Base-by-base conservation (phyloP, 2,888 invertebrate genomes). In the Nemurella pictetii region DNA sequence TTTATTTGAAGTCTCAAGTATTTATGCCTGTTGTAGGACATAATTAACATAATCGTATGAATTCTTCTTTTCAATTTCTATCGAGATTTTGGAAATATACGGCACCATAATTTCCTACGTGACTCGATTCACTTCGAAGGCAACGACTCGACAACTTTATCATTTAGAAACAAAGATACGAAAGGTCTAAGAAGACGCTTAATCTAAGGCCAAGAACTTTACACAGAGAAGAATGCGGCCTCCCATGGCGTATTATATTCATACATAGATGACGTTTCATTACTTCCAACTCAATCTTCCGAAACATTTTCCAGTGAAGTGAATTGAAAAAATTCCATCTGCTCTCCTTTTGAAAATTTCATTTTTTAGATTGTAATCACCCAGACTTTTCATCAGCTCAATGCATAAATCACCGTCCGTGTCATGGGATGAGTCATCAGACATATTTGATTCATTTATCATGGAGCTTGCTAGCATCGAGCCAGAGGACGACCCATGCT, bases 311-410 rank as follows among this genome's bases (percentile, higher is more conserved):
- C 28, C 27, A 27, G 75, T 75, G 75, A 75, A 75, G 26, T 27
- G 75, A 75, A 75, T 75, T 75, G 75, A 75, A 75, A 75, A 27
- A 27, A 27, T 75, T 75, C 27, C 75, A 75, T 75, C 75, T 75
- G 75, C 75, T 75, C 75, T 26, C 28, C 75, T 26, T 75, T 75
- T 75, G 28, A 2, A 27, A 75, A 75, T 75, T 75, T 28, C 75
- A 75, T 27, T 28, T 55, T 55, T 55, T 75, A 26, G 75, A 28
- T 75, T 75, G 75, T 75, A 75, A 75, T 75, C 75, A 75, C 75
- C 75, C 28, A 78, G 78, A 30, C 78, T 29, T 78, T 78, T 78
- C 78, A 78, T 78, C 29, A 30, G 78, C n/a, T 78, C n/a, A 28
- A 29, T 29, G 28, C 78, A 78, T 78, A 27, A 78, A 78, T 78